Percentiles rank a stretch among this genome's conserved stretches.
Conservation (phyloP, 2,797 vertebrate genomes). For the Enteromius unitaeniatus region DNA sequence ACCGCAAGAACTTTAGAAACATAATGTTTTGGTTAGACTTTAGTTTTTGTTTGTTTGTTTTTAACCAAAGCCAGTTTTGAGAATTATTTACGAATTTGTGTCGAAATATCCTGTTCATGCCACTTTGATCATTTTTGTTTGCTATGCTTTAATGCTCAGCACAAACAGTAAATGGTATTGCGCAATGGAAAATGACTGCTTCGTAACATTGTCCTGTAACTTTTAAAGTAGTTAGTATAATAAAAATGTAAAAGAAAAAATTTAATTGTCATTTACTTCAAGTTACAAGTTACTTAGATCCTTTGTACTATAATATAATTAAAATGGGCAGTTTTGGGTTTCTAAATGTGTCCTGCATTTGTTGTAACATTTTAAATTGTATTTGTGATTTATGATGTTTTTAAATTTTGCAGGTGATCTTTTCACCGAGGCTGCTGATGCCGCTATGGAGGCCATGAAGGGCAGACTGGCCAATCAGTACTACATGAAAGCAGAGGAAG, state of each 20-base stretch:
- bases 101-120: too few relatives aligned
- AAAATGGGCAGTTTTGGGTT: not conserved
- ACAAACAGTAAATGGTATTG: not conserved
- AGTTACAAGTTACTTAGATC: not conserved
- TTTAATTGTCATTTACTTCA: not conserved
- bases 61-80: too few relatives aligned
- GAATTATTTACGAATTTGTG: too few relatives aligned
- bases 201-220: not conserved
- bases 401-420: conserved; percentile 82
- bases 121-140: too few relatives aligned
- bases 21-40: not conserved
- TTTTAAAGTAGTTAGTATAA: not conserved
- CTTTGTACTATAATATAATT: not conserved
- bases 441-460: conserved; percentile 94
- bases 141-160: too few relatives aligned
- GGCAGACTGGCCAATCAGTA: conserved; percentile 93
- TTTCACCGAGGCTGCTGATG: conserved; percentile 94
- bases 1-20: not conserved
- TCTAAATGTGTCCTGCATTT: not conserved
- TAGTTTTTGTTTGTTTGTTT: too few relatives aligned
- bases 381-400: not conserved
- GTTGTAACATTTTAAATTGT: not conserved
- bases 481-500: conserved; percentile 95
- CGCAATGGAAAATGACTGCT: too few relatives aligned
- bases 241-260: not conserved